A percentile compares a stretch with the other conserved stretches of the same genome.
phyloP scores from a whole-genome alignment of 2,888 invertebrate species.

The Agonopterix alstromeriana region DNA sequence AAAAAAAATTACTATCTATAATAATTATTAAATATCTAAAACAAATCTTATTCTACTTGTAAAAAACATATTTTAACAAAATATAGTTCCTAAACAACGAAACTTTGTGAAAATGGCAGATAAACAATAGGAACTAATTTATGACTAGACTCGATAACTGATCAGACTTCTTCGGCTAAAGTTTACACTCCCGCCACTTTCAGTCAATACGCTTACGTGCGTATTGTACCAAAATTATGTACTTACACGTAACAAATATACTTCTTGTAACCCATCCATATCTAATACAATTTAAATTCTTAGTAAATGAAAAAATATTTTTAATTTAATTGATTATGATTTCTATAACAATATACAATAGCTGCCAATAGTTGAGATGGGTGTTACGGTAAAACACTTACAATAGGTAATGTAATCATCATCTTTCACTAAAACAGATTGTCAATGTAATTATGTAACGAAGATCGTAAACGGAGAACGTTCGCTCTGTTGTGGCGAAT shows the following conservation, averaged over 20 bases:
- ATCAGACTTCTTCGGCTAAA: constrained; percentile 54
- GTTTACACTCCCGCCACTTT: background rate
- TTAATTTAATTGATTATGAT: constrained; percentile 12
- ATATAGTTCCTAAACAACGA: background rate
- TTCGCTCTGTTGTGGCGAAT: constrained; percentile 3
- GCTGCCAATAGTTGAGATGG: constrained; percentile 61
- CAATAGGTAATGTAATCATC: too few relatives aligned
- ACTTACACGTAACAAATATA: background rate
- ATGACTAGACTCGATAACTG: constrained; percentile 31
- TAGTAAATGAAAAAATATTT: constrained; percentile 15
- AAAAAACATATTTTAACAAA: too few relatives aligned
- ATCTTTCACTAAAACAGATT: too few relatives aligned
- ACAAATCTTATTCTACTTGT: too few relatives aligned
- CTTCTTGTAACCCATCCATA: constrained; percentile 13
- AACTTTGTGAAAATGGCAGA: background rate
- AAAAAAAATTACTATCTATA: too few relatives aligned
- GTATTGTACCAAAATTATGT: background rate
- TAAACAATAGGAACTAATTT: constrained; percentile 27
- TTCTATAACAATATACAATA: constrained; percentile 37
- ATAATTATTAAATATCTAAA: too few relatives aligned
- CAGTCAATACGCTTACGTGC: background rate
- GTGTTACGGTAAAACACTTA: constrained; percentile 25
- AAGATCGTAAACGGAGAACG: constrained; percentile 3
- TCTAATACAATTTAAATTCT: constrained; percentile 4
- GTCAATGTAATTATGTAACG: too few relatives aligned